Percentiles rank a stretch among this genome's conserved stretches.
Evolutionary conservation across 2,888 invertebrate species (phyloP).

Genomic region (Craniophora ligustri): DNA sequence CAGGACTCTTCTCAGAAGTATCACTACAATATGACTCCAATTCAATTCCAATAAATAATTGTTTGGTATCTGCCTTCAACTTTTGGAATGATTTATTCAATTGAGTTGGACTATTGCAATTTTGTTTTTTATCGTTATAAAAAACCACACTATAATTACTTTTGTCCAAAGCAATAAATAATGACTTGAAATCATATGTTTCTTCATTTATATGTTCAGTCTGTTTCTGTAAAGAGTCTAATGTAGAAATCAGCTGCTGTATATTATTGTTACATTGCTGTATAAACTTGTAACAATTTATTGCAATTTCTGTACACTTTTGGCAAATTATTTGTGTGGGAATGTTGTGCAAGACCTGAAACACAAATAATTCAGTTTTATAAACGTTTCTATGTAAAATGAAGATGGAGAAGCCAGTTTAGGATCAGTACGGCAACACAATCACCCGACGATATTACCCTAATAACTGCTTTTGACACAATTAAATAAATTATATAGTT

Average conservation of each 20-base stretch:
- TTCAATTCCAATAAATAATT: slow-evolving; percentile 14
- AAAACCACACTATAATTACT: slow-evolving; percentile 16
- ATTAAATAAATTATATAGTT: not conserved
- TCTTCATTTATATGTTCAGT: not conserved
- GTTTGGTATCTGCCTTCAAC: slow-evolving; percentile 5
- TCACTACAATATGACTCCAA: not conserved
- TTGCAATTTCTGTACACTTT: slow-evolving; percentile 43
- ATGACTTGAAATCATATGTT: slow-evolving; percentile 19
- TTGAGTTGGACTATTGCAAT: slow-evolving; percentile 2
- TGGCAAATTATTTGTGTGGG: slow-evolving; percentile 47
- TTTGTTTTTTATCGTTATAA: slow-evolving; percentile 37
- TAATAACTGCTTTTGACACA: too few relatives aligned
- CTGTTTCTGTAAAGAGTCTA: slow-evolving; percentile 36
- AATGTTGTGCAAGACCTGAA: slow-evolving; percentile 48
- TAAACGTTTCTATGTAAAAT: not conserved
- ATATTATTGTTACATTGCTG: slow-evolving; percentile 51
- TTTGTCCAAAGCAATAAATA: slow-evolving; percentile 32
- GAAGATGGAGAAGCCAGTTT: too few relatives aligned
- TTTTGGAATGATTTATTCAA: slow-evolving; percentile 27
- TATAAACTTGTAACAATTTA: slow-evolving; percentile 58
- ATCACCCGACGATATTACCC: too few relatives aligned
- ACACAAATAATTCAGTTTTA: slow-evolving; percentile 11
- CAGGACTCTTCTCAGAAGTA: not conserved
- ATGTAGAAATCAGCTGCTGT: slow-evolving; percentile 16
- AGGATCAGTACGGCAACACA: too few relatives aligned